Evolutionary conservation across 1,140 invertebrate species (phyloP).

Genomic region (Daktulosphaira vitifoliae): DNA sequence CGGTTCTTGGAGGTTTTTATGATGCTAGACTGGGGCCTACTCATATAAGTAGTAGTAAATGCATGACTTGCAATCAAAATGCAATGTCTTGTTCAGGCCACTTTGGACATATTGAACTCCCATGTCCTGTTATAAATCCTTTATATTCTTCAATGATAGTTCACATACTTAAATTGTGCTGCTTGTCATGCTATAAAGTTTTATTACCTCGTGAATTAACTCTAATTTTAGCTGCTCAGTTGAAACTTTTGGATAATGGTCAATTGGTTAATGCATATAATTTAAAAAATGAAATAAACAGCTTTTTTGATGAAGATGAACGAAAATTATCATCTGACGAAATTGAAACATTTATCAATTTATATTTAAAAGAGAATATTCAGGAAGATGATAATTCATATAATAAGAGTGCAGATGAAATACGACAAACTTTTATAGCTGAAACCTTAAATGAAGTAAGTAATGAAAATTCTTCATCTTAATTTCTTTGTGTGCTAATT

Average conservation of each 20-base stretch:
- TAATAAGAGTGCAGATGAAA: slow-evolving; percentile 4
- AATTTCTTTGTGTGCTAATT: too few species aligned
- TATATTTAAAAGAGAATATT: slow-evolving; percentile 18
- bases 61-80: slow-evolving; percentile 69
- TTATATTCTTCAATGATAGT: slow-evolving; percentile 70
- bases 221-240: slow-evolving; percentile 59
- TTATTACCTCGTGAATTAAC: slow-evolving; percentile 57
- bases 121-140: slow-evolving; percentile 84
- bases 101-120: slow-evolving; percentile 90
- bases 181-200: slow-evolving; percentile 59
- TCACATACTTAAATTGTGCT: slow-evolving; percentile 57
- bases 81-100: slow-evolving; percentile 77
- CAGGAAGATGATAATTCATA: not conserved
- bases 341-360: slow-evolving; percentile 5
- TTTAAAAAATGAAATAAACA: slow-evolving; percentile 45
- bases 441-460: slow-evolving; percentile 5
- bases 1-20: slow-evolving; percentile 74
- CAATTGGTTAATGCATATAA: slow-evolving; percentile 61
- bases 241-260: slow-evolving; percentile 66
- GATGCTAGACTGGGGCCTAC: slow-evolving; percentile 60
- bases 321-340: slow-evolving; percentile 11
- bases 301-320: slow-evolving; percentile 1
- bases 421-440: slow-evolving; percentile 11
- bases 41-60: slow-evolving; percentile 51
- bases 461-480: not conserved